phyloP scores from a whole-genome alignment of 2,113 vertebrate species.

The Mellivora capensis region DNA sequence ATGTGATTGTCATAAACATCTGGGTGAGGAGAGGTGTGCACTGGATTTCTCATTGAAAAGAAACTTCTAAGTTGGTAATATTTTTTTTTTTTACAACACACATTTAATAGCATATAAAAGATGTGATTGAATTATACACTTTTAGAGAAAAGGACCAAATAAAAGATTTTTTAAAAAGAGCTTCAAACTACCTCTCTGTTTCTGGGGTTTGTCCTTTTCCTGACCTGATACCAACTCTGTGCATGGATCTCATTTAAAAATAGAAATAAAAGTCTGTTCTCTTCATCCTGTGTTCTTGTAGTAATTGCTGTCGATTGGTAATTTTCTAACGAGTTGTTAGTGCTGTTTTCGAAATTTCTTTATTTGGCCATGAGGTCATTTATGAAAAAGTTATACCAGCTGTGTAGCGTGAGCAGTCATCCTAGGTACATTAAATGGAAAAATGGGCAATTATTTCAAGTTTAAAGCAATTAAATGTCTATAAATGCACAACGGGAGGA shows the following conservation, averaged over 20 bases:
- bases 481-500: neutral
- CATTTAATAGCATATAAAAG: constrained; percentile 40
- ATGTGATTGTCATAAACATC: neutral
- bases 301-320: neutral
- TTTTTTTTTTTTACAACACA: constrained; percentile 15
- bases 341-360: neutral
- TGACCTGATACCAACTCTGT: constrained; percentile 20
- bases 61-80: constrained; percentile 19
- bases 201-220: constrained; percentile 35
- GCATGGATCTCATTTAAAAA: constrained; percentile 44
- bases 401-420: neutral
- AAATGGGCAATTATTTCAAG: neutral
- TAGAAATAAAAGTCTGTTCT: constrained; percentile 17
- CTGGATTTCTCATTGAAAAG: constrained; percentile 1
- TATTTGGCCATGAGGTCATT: neutral
- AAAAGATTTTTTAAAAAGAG: neutral
- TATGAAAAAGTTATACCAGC: neutral
- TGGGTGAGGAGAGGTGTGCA: neutral
- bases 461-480: neutral
- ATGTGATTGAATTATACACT: constrained; percentile 12
- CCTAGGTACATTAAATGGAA: neutral
- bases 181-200: constrained; percentile 66
- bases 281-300: neutral
- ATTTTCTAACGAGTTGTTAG: neutral
- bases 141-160: constrained; percentile 57